Base-by-base conservation (phyloP, 2,888 invertebrate species). In the Mythimna lalbum region DNA sequence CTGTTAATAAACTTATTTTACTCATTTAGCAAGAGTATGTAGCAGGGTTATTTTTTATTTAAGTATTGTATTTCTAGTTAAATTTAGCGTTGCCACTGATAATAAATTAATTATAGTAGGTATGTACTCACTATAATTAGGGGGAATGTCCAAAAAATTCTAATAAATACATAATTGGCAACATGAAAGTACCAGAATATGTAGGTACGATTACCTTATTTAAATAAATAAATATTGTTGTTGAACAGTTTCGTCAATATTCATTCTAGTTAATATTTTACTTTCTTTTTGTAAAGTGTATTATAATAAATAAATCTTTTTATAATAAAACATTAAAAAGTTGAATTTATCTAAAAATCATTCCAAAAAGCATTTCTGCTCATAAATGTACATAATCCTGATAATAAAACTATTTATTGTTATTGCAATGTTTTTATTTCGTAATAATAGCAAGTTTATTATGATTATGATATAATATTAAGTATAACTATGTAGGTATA, bases 401-500 rank as follows among this genome's bases (percentile, higher is more conserved):
- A 69, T 56, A 82, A 83, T 81, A 82, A 83, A 83, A 78, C 65
- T 81, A 69, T 81, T 81, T 69, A 69, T 74, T 75, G 82, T 83
- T 81, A 81, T 59, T 50, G 31, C 64, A 62, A 70, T 60, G 39
- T 72, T 66, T 83, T 81, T 74, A 75, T 73, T 83, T 73, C 47
- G 50, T n/a, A 68, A 60, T 62, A 62, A 73, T 69, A 67, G 73
- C 60, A 71, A 52, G 23, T 65, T 70, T 59, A 36, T 31, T 63
- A 39, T 63, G 21, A 53, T 57, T 23, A 62, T 52, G 1, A 19
- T 49, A 50, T 56, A 57, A 56, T 56, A 19, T 43, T 59, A 53
- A 23, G 43, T 57, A 49, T 39, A 49, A 9, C 2, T 63, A 23
- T 10, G 10, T 50, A 21, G 6, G 12, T 47, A 31, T 59, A 55